Base-by-base conservation (phyloP, 1,140 invertebrate genomes). In the Diploscapter pachys region DNA sequence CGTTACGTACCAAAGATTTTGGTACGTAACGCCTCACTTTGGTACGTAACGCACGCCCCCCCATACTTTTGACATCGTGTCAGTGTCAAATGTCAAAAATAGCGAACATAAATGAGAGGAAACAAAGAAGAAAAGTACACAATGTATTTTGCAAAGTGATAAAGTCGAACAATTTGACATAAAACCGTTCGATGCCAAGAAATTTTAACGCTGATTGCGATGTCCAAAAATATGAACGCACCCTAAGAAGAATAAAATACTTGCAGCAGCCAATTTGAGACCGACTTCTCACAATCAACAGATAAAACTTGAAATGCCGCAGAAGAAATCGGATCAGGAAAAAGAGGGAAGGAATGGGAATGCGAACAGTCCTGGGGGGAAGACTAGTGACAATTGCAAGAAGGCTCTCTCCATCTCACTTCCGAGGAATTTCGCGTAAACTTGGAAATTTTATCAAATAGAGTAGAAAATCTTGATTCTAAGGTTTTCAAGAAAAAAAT, bases 371-470 rank as follows among this genome's bases (percentile, higher is more conserved):
- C 31, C 31, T 31, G 31, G 31, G 31, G 31, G 31, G 31, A 31
- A 31, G 31, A 31, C 31, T 31, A 31, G 31, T 31, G 31, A 31
- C 31, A 31, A 31, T 31, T 31, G 31, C 31, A 31, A 31, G 31
- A 31, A 31, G 31, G 31, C 31, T 31, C 31, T 31, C 31, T 65
- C 63, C 3, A 78, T 79, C 48, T 75, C 76, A 61, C 54, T 69
- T 52, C 78, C 78, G 3, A 65, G 72, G 31, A 79, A 79, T 63
- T 79, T 79, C n/a, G 71, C 77, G 77, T 78, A 31, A 73, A 76
- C 52, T 3, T 4, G n/a, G 57, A 4, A 11, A 75, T 5, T 13
- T n/a, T 68, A n/a, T 48, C 8, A 57, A 76, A 11, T 11, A 78
- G 13, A 9, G n/a, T 8, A 71, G 73, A 51, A 57, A 9, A 48